Evolutionary conservation across 2,113 vertebrate genomes (phyloP).

Genomic region (Carassius auratus): DNA sequence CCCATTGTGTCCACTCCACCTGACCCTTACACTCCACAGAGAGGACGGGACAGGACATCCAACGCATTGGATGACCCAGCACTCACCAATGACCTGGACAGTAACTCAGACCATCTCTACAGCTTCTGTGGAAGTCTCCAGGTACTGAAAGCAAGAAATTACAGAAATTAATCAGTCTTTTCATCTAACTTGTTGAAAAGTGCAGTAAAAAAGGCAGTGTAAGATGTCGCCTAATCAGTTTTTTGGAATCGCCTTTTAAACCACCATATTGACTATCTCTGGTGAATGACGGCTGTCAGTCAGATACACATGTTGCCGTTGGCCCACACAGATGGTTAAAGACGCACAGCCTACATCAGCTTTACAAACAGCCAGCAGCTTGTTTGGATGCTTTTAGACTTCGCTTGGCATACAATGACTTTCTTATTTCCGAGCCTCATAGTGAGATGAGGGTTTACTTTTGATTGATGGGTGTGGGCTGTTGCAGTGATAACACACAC

Average conservation of each 20-base stretch:
- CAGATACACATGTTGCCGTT: conserved; percentile 15
- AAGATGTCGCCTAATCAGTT: background rate
- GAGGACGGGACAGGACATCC: conserved; percentile 69
- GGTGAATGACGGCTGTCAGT: conserved; percentile 33
- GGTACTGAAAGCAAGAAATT: conserved; percentile 68
- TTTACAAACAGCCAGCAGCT: conserved; percentile 43
- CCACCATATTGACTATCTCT: background rate
- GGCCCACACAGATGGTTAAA: conserved; percentile 24
- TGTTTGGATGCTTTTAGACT: conserved; percentile 46
- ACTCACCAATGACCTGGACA: conserved; percentile 80
- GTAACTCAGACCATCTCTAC: conserved; percentile 70
- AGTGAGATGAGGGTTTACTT: conserved; percentile 62
- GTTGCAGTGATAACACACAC: conserved; percentile 69
- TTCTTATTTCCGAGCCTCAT: conserved; percentile 23
- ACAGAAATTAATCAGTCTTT: background rate
- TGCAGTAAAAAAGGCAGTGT: background rate
- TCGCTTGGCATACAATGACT: conserved; percentile 34
- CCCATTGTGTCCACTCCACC: conserved; percentile 80
- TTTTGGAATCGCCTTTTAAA: background rate
- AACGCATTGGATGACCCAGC: conserved; percentile 75
- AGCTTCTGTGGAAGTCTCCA: conserved; percentile 90
- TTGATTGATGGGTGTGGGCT: conserved; percentile 78
- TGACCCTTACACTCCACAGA: conserved; percentile 75
- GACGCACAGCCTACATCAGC: background rate
- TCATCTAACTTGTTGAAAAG: too few species aligned